Conservation (phyloP, 2,888 invertebrate genomes). For the Andrena chrysosceles region DNA sequence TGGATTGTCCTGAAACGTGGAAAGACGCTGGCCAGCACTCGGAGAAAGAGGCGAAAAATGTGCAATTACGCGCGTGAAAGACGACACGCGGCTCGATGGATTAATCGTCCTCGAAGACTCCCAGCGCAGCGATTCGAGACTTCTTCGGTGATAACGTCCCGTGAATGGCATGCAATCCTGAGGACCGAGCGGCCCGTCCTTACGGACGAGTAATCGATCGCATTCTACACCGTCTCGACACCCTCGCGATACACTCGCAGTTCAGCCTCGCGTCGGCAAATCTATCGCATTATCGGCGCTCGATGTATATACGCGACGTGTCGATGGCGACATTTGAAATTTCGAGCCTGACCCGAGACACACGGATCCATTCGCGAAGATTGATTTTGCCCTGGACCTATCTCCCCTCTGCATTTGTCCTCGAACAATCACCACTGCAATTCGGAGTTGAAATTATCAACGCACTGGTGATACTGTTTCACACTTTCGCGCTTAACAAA, state of each 20-base stretch:
- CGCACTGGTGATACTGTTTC: not conserved
- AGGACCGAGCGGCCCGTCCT: constrained; percentile 26
- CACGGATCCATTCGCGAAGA: constrained; percentile 24
- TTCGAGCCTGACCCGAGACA: constrained; percentile 41
- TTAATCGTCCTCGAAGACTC: constrained; percentile 21
- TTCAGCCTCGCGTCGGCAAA: constrained; percentile 37
- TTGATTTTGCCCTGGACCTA: constrained; percentile 23
- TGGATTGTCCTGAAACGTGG: not conserved
- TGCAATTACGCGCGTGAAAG: constrained; percentile 30
- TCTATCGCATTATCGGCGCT: constrained; percentile 49
- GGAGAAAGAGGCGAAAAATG: constrained; percentile 2
- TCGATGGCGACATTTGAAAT: constrained; percentile 50
- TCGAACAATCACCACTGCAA: not conserved
- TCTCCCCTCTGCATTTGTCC: not conserved
- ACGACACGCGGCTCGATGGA: constrained; percentile 20
- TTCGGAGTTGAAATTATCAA: not conserved
- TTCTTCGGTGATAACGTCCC: constrained; percentile 22
- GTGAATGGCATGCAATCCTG: constrained; percentile 49
- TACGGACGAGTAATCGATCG: constrained; percentile 56
- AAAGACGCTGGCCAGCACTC: not conserved
- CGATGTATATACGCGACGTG: constrained; percentile 32
- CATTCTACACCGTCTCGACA: constrained; percentile 19
- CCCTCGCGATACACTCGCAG: constrained; percentile 14
- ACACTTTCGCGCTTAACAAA: not conserved
- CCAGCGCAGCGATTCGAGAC: constrained; percentile 15